A percentile compares a stretch with the other conserved stretches of the same genome.
Conservation (phyloP, 2,113 vertebrate genomes). For the Corythoichthys haematopterus region DNA sequence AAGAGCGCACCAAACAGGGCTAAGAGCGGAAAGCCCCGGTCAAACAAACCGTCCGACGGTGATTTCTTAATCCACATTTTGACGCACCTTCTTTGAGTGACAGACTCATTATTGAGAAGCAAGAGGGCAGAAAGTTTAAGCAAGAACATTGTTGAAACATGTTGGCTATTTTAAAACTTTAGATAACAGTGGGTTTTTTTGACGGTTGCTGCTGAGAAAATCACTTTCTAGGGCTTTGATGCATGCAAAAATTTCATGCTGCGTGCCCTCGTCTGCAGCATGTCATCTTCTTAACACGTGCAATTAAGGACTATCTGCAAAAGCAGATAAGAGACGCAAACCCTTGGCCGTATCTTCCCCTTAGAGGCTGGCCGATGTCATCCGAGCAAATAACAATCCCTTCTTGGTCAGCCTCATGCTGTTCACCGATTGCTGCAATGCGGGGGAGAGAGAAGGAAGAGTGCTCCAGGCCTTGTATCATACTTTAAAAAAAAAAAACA, state of each 20-base stretch:
- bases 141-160: constrained; percentile 20
- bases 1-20: constrained; percentile 10
- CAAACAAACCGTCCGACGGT: constrained; percentile 15
- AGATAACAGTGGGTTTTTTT: constrained; percentile 22
- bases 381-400: constrained; percentile 48
- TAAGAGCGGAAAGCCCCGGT: constrained; percentile 1
- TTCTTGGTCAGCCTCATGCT: constrained; percentile 31
- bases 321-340: constrained; percentile 44
- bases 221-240: constrained; percentile 42
- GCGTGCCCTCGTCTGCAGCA: constrained; percentile 30
- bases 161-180: constrained; percentile 22
- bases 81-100: constrained; percentile 16
- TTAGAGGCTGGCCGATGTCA: constrained; percentile 21
- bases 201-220: constrained; percentile 23
- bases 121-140: constrained; percentile 18
- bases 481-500: constrained; percentile 25
- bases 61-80: constrained; percentile 17
- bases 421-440: constrained; percentile 64
- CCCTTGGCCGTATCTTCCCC: constrained; percentile 37
- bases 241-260: constrained; percentile 36
- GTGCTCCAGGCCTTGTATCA: constrained; percentile 39
- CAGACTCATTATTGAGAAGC: constrained; percentile 19
- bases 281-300: constrained; percentile 49
- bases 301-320: constrained; percentile 61
- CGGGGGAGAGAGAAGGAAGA: constrained; percentile 37